These are phyloP conservation scores for Panagrolaimus sp. DNA, from an alignment of 1,140 invertebrate species.

Conservation along the genomic window DNA sequence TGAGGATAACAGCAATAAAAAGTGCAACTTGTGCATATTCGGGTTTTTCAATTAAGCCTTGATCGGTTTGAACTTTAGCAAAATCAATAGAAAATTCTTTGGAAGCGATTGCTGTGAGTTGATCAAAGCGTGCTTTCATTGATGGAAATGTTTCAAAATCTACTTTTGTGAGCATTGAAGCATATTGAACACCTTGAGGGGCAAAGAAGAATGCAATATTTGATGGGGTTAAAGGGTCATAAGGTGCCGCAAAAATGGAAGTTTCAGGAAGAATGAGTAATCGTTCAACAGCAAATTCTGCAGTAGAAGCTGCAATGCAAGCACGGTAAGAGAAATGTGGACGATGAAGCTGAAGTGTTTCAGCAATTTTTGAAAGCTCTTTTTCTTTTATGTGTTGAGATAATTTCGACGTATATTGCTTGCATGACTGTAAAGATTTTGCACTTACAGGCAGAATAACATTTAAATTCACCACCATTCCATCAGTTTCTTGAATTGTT, in stretches of 20 bases:
- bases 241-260: neutral
- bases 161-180: constrained; percentile 29
- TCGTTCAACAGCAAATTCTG: neutral
- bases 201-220: constrained; percentile 44
- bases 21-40: constrained; percentile 35
- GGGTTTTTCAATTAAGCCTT: constrained; percentile 12
- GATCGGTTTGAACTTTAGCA: neutral
- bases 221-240: neutral
- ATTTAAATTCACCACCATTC: neutral
- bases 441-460: neutral
- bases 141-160: constrained; percentile 7
- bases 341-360: neutral
- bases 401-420: constrained; percentile 2
- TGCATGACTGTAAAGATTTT: constrained; percentile 7
- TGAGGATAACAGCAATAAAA: constrained; percentile 31
- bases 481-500: neutral
- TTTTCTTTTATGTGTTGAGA: constrained; percentile 20
- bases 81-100: neutral
- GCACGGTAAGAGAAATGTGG: neutral
- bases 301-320: neutral
- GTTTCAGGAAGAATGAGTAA: neutral
- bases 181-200: constrained; percentile 50
- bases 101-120: neutral
- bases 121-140: neutral
- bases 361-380: constrained; percentile 8